These are phyloP conservation scores for Furcifer pardalis DNA, from an alignment of 2,797 vertebrate genomes.

Conservation along the genomic window DNA sequence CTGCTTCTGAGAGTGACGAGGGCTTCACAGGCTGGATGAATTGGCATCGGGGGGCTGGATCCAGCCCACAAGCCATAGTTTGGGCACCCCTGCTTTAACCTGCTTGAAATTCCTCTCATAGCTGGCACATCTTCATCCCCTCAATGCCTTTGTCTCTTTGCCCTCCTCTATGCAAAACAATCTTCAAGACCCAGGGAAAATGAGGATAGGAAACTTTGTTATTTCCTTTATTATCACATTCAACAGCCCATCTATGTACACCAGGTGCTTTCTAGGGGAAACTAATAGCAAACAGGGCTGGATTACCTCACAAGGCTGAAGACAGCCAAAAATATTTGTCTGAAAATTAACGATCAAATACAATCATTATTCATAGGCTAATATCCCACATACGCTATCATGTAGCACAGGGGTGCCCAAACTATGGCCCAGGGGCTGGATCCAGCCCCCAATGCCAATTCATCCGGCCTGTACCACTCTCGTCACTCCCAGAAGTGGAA, in stretches of 20 bases:
- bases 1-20: no score
- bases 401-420: no score
- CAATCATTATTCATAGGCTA: background rate
- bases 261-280: background rate
- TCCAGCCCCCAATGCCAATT: no score
- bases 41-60: no score
- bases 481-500: no score
- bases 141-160: background rate
- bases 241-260: background rate
- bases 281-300: background rate
- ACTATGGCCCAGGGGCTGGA: no score
- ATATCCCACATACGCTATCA: no score
- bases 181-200: background rate
- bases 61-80: no score
- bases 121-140: background rate
- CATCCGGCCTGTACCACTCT: no score
- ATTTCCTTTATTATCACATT: background rate
- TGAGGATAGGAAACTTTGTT: background rate
- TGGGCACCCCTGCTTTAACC: no score
- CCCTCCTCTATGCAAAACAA: background rate
- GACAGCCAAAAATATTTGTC: background rate
- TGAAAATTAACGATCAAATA: background rate
- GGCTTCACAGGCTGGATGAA: no score
- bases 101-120: conserved; percentile 10
- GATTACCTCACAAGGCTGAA: background rate